A percentile compares a stretch with the other conserved stretches of the same genome.
Conservation (phyloP, 2,797 vertebrate genomes). For the Apodemus agrarius region DNA sequence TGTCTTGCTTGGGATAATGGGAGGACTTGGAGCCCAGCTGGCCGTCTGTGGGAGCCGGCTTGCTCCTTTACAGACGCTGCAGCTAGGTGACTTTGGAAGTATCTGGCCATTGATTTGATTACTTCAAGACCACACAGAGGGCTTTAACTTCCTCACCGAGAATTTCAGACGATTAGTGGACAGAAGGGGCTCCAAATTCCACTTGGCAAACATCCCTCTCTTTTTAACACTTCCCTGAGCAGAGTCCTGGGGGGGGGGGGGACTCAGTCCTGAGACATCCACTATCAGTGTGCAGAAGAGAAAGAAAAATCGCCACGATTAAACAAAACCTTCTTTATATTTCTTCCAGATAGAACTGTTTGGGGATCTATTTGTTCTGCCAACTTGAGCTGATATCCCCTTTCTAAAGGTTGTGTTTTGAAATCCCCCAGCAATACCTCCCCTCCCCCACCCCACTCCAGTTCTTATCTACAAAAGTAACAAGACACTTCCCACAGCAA, state of each 20-base stretch:
- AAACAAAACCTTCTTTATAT: not conserved
- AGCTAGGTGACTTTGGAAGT: not conserved
- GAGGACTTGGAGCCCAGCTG: not conserved
- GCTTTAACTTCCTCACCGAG: not conserved
- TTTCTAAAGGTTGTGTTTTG: not conserved
- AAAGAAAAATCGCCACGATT: not conserved
- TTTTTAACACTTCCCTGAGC: not conserved
- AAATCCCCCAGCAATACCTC: not conserved
- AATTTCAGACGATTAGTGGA: not conserved
- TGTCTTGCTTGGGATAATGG: not conserved
- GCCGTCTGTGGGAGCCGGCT: not conserved
- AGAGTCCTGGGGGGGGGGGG: not conserved
- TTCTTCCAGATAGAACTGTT: conserved; percentile 24
- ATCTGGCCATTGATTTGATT: not conserved
- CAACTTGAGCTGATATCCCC: not conserved
- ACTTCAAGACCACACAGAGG: not conserved
- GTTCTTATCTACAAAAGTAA: not conserved
- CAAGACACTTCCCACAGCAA: not conserved
- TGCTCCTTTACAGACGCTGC: not conserved
- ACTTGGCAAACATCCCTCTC: not conserved
- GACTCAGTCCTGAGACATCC: not conserved
- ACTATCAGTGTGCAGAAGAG: not conserved
- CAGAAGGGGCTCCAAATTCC: not conserved
- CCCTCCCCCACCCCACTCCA: not conserved
- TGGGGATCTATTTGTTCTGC: conserved; percentile 5